Base-by-base conservation (phyloP, 2,797 vertebrate genomes). In the Microhierax caerulescens region DNA sequence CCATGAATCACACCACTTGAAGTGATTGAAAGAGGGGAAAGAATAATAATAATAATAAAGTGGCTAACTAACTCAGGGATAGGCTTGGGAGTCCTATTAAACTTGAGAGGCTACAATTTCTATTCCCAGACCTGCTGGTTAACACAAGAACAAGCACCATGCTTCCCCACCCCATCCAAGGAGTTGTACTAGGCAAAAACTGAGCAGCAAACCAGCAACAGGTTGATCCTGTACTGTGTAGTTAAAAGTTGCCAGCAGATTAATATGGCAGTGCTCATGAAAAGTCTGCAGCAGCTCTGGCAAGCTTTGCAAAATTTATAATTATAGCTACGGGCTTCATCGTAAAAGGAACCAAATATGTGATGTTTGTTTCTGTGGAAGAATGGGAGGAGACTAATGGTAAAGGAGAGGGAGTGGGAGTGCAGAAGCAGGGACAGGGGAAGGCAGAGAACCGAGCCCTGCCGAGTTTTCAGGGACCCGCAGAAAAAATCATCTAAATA, bases 371-470 rank as follows among this genome's bases (percentile, higher is more conserved):
- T 94, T 96, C 94, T 96, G 70, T 94, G 91, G 95, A 96, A 95
- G 96, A 96, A 96, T 97, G 97, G 97, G 96, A 97, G 96, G 95
- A 97, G 92, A 96, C 95, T 95, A 90, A 97, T 97, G 97, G 96
- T 97, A 97, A 97, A 97, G 85, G 72, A 96, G 89, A 95, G 85
- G 68, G 90, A 95, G 86, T 85, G 93, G 91, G 93, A 91, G 61
- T 74, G 64, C 1, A 0, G 93, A 93, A 95, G 37, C 2, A 1
- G 84, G 85, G 74, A 91, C 81, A 84, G 51, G 89, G 85, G 64
- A 89, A 93, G 53, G 86, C 74, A 95, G 73, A 81, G 85, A 88
- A 88, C 59, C 0, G 13, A 96, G 75, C 65, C 64, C 80, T 90
- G 75, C 39, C 2, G 5, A 56, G 10, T 88, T 97, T 96, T 80